These are phyloP conservation scores for Anoncus sp. DNA, from an alignment of 2,888 invertebrate species.

Conservation along the genomic window DNA sequence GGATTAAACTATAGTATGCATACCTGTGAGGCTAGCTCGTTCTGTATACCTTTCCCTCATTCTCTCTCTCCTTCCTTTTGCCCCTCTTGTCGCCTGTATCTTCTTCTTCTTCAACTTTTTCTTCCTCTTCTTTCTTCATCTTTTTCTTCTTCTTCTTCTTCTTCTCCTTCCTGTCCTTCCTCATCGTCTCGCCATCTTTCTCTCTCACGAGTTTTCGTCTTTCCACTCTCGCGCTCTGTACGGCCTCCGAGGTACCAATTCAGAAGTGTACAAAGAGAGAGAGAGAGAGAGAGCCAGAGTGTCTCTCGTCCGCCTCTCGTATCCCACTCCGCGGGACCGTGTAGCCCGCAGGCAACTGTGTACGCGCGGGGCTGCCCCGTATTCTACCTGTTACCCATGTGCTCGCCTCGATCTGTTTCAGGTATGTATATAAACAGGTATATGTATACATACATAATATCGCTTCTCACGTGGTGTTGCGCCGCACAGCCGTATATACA, in stretches of 20 bases:
- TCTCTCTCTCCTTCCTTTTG: conserved; percentile 44
- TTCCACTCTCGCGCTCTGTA: conserved; percentile 46
- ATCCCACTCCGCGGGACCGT: conserved; percentile 57
- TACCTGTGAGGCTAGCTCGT: conserved; percentile 56
- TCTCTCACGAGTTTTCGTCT: conserved; percentile 44
- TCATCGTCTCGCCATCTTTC: conserved; percentile 44
- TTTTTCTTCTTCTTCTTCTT: conserved; percentile 30
- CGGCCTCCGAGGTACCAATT: conserved; percentile 38
- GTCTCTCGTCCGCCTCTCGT: conserved; percentile 61
- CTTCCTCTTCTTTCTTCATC: conserved; percentile 39
- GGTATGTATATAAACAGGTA: conserved; percentile 42
- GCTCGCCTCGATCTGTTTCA: conserved; percentile 56
- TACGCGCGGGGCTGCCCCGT: conserved; percentile 58
- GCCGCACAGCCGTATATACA: conserved; percentile 37
- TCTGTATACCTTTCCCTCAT: conserved; percentile 56
- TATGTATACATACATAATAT: conserved; percentile 24
- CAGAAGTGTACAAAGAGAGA: conserved; percentile 46
- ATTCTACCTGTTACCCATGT: conserved; percentile 61
- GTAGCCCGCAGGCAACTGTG: conserved; percentile 52
- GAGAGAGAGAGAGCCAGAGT: conserved; percentile 41
- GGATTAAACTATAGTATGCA: conserved; percentile 40
- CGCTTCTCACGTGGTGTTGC: conserved; percentile 55
- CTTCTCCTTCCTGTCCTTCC: conserved; percentile 30
- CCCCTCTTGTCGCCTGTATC: conserved; percentile 17
- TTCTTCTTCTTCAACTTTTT: conserved; percentile 36